Evolutionary conservation across 2,888 invertebrate genomes (phyloP).

Genomic region (Blastobasis adustella): DNA sequence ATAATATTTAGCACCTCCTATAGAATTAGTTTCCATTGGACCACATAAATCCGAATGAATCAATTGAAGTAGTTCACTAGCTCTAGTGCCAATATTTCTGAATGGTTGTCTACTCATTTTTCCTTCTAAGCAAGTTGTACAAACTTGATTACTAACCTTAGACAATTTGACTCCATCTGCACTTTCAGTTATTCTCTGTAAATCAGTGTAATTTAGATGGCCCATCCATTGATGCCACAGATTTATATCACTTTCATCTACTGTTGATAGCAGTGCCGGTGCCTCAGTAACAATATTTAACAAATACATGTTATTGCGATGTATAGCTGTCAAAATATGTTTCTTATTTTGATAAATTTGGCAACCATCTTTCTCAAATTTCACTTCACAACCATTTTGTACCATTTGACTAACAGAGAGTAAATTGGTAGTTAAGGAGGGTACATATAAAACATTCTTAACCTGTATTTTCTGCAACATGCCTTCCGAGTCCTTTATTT

Average conservation of each 20-base stretch:
- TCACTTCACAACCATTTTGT: slow-evolving; percentile 9
- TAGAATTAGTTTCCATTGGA: slow-evolving; percentile 5
- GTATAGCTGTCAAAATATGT: background rate
- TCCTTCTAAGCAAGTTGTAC: slow-evolving; percentile 7
- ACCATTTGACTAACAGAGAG: slow-evolving; percentile 13
- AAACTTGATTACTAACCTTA: slow-evolving; percentile 5
- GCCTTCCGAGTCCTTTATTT: background rate
- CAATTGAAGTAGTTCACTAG: slow-evolving; percentile 5
- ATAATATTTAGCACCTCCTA: slow-evolving; percentile 7
- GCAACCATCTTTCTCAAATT: slow-evolving; percentile 9
- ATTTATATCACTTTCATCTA: background rate
- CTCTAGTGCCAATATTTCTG: slow-evolving; percentile 1
- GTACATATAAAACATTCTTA: slow-evolving; percentile 12
- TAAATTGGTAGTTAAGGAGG: slow-evolving; percentile 10
- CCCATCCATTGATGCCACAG: slow-evolving; percentile 6
- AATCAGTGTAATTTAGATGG: background rate
- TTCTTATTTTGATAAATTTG: slow-evolving; percentile 3
- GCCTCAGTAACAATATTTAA: background rate
- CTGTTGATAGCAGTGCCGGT: background rate
- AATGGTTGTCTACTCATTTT: slow-evolving; percentile 7
- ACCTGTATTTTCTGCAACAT: slow-evolving; percentile 1
- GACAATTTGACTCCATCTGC: slow-evolving; percentile 7
- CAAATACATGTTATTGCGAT: background rate
- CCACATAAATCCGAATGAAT: slow-evolving; percentile 1
- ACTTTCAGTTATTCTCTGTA: background rate